Evolutionary conservation across 1,140 invertebrate species (phyloP).

Genomic region (Drosophila kepulauana): DNA sequence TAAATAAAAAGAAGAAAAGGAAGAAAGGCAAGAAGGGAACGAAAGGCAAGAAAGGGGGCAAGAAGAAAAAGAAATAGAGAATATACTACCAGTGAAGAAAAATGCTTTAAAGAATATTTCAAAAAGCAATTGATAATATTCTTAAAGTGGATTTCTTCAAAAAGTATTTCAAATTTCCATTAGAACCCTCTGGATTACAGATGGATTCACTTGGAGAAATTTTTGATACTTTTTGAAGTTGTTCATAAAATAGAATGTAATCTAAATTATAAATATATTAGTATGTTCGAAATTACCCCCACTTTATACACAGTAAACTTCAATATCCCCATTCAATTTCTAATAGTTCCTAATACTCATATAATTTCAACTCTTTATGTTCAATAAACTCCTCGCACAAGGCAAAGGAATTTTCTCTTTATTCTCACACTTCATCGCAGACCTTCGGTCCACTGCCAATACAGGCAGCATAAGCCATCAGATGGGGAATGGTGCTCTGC

Average conservation of each 20-base stretch:
- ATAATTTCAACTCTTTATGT: neutral
- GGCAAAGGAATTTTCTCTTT: neutral
- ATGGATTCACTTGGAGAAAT: neutral
- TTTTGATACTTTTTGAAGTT: constrained; percentile 7
- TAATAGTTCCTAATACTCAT: neutral
- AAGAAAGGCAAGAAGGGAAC: neutral
- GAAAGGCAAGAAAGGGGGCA: neutral
- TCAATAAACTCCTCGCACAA: neutral
- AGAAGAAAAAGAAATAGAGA: neutral
- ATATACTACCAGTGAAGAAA: too few relatives aligned
- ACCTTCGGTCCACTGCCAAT: constrained; percentile 83
- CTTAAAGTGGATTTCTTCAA: neutral
- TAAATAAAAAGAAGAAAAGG: neutral
- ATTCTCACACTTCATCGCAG: constrained; percentile 46
- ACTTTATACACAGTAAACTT: too few relatives aligned
- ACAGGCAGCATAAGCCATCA: constrained; percentile 89
- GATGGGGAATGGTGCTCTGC: constrained; percentile 91
- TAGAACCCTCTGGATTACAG: neutral
- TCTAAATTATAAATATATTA: too few relatives aligned
- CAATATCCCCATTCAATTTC: too few relatives aligned
- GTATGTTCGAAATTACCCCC: too few relatives aligned
- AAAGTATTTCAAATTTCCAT: neutral
- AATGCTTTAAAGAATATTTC: neutral
- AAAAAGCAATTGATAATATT: neutral
- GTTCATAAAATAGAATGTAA: too few relatives aligned